A percentile compares a stretch with the other conserved stretches of the same genome.
Evolutionary conservation across 2,888 invertebrate genomes (phyloP).

Genomic region (Epinotia ramella): DNA sequence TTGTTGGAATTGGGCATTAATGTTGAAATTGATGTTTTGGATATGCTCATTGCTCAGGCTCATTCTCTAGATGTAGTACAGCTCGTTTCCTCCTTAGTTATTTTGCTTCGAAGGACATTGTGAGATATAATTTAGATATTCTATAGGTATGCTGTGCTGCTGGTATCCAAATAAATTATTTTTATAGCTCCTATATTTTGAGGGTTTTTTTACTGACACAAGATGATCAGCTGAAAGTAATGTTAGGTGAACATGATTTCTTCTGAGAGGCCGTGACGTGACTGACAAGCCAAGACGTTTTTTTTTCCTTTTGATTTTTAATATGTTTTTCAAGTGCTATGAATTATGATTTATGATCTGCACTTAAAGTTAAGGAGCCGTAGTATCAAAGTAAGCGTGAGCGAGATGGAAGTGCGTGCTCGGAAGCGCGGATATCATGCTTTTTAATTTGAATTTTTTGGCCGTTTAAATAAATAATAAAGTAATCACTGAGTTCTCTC

Average conservation of each 20-base stretch:
- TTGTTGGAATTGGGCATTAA: slow-evolving; percentile 2
- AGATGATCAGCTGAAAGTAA: neutral
- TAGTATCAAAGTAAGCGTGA: too few relatives aligned
- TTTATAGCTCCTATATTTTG: neutral
- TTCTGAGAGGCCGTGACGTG: neutral
- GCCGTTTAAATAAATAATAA: too few relatives aligned
- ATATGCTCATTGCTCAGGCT: neutral
- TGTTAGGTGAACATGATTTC: neutral
- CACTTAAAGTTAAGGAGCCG: too few relatives aligned
- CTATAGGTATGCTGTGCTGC: neutral
- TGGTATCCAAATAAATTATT: neutral
- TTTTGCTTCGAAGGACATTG: neutral
- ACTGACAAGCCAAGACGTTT: neutral
- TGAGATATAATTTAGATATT: neutral
- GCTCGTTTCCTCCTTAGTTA: neutral
- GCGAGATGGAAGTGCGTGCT: too few relatives aligned
- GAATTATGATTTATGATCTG: too few relatives aligned
- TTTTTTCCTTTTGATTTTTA: neutral
- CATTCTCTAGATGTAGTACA: neutral
- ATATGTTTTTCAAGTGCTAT: neutral
- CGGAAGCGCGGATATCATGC: too few relatives aligned
- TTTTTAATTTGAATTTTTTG: too few relatives aligned
- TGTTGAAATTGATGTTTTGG: slow-evolving; percentile 16
- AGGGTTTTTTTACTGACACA: neutral
- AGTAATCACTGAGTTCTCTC: too few relatives aligned